These are phyloP conservation scores for Temnothorax ravouxi DNA, from an alignment of 2,888 invertebrate species.

Conservation along the genomic window DNA sequence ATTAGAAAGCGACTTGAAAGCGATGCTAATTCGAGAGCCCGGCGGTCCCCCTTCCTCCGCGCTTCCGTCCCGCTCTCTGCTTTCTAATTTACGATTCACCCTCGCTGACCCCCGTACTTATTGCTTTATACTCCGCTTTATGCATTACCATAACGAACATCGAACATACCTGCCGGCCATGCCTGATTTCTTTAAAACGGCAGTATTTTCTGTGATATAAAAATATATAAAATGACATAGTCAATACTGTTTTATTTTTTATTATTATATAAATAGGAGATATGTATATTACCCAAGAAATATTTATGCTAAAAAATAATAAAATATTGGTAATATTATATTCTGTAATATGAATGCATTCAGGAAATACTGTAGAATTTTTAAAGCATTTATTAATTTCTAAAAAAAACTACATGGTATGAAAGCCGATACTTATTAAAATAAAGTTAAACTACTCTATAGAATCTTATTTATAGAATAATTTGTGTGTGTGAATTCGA, in stretches of 20 bases:
- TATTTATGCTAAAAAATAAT: neutral
- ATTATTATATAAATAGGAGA: neutral
- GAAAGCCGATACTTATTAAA: too few species aligned
- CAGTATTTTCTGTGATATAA: neutral
- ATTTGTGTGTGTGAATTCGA: constrained; percentile 34
- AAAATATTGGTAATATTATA: neutral
- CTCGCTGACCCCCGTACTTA: constrained; percentile 68
- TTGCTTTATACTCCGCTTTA: constrained; percentile 71
- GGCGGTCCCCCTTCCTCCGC: neutral
- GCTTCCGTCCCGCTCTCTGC: constrained; percentile 60
- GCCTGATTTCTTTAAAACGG: constrained; percentile 9
- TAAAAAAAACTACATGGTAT: neutral
- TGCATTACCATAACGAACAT: constrained; percentile 69
- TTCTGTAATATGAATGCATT: neutral
- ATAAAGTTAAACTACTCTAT: neutral
- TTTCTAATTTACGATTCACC: constrained; percentile 79
- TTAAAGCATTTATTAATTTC: neutral
- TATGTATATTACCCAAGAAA: neutral
- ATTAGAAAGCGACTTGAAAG: constrained; percentile 83
- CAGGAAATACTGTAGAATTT: neutral
- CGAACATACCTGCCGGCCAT: constrained; percentile 39
- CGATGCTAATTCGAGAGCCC: constrained; percentile 78
- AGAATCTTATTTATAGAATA: constrained; percentile 43
- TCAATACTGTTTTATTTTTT: neutral
- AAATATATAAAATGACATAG: neutral